phyloP scores from a whole-genome alignment of 2,888 invertebrate species.

The Callosobruchus maculatus region DNA sequence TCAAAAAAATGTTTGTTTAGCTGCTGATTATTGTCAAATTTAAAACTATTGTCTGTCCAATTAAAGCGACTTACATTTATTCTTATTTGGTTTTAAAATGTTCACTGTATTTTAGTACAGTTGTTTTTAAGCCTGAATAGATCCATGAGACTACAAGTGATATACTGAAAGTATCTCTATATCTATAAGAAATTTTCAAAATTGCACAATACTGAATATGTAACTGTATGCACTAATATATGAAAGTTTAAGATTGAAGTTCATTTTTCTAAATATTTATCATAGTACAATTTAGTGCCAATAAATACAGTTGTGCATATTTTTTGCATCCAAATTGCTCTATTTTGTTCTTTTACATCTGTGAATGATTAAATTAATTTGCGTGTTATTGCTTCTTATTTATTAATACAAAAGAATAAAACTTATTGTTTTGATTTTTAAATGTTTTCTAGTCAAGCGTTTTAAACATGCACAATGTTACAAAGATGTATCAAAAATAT shows the following conservation, averaged over 20 bases:
- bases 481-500: neutral
- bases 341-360: too few species aligned
- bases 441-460: neutral
- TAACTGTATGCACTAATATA: neutral
- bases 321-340: neutral
- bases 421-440: neutral
- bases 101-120: neutral
- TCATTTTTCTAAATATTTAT: neutral
- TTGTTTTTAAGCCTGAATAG: neutral
- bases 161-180: neutral
- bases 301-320: neutral
- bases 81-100: neutral
- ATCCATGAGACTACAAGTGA: neutral
- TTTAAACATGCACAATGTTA: neutral
- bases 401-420: neutral
- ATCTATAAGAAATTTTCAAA: neutral
- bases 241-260: neutral
- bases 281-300: slow-evolving; percentile 25
- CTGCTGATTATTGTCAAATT: too few species aligned
- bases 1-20: too few species aligned
- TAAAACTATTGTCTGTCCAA: neutral
- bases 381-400: too few species aligned
- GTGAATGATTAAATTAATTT: too few species aligned
- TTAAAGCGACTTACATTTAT: neutral
- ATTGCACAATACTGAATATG: neutral